These are phyloP conservation scores for Syrmaticus mikado DNA, from an alignment of 2,113 vertebrate species.

Conservation along the genomic window DNA sequence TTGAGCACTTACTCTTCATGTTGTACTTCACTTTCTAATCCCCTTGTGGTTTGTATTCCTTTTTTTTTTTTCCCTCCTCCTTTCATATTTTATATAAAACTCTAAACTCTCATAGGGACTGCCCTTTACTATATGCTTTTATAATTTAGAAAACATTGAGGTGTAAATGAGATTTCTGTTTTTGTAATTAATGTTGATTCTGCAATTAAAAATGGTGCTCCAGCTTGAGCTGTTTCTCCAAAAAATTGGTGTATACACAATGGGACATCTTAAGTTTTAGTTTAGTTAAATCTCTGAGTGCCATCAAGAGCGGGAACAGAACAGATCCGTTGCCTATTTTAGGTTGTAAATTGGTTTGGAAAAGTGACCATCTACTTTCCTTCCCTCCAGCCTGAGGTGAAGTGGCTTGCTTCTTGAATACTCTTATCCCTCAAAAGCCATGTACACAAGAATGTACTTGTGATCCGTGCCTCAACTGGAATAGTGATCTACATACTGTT, in stretches of 20 bases:
- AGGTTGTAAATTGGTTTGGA: conserved; percentile 54
- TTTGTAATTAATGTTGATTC: neutral
- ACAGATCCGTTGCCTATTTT: conserved; percentile 12
- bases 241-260: neutral
- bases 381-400: conserved; percentile 55
- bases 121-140: neutral
- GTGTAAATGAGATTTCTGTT: neutral
- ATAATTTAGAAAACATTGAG: neutral
- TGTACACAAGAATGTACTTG: conserved; percentile 61
- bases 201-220: neutral
- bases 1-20: neutral
- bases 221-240: neutral
- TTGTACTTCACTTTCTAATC: neutral
- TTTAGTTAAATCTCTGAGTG: neutral
- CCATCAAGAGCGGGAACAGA: neutral
- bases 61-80: neutral
- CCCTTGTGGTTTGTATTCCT: neutral
- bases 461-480: conserved; percentile 65
- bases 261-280: neutral
- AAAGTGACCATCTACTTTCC: conserved; percentile 48
- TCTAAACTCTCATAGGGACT: neutral
- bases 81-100: neutral
- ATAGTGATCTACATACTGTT: conserved; percentile 58
- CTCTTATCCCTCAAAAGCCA: conserved; percentile 66
- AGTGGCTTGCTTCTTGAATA: conserved; percentile 58